Conservation (phyloP, 1,140 invertebrate genomes). For the Stegodyphus dumicola region DNA sequence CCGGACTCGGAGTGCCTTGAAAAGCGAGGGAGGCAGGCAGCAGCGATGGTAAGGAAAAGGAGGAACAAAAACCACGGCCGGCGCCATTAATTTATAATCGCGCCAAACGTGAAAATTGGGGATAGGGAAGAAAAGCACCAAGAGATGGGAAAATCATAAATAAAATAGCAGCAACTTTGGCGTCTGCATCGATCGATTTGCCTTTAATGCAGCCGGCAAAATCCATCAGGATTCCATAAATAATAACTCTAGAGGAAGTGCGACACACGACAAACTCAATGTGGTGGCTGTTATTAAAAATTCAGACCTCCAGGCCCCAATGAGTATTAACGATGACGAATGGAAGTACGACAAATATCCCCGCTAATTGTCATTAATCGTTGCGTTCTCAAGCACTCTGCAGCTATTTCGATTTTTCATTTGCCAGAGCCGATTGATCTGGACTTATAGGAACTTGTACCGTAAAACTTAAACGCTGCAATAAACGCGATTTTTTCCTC, state of each 20-base stretch:
- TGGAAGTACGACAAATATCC: slow-evolving; percentile 32
- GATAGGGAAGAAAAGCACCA: slow-evolving; percentile 42
- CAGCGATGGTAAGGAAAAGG: neutral
- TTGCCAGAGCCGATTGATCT: slow-evolving; percentile 18
- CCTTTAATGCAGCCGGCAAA: slow-evolving; percentile 48
- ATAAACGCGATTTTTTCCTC: slow-evolving; percentile 2
- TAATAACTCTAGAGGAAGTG: slow-evolving; percentile 44
- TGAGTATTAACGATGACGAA: slow-evolving; percentile 53
- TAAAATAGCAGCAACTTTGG: slow-evolving; percentile 55
- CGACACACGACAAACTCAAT: slow-evolving; percentile 18
- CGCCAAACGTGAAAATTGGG: slow-evolving; percentile 54
- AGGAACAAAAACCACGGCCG: slow-evolving; percentile 14
- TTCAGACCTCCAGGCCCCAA: slow-evolving; percentile 30
- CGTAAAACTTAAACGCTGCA: slow-evolving; percentile 18
- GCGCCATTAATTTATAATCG: slow-evolving; percentile 60
- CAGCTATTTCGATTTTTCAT: slow-evolving; percentile 45
- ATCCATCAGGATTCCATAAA: slow-evolving; percentile 61
- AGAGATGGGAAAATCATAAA: slow-evolving; percentile 54
- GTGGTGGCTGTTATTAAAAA: slow-evolving; percentile 42
- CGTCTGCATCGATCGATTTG: slow-evolving; percentile 38
- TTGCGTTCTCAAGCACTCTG: neutral
- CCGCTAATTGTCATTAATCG: slow-evolving; percentile 59
- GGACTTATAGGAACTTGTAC: neutral
- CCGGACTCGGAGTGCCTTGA: neutral
- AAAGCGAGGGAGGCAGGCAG: neutral